phyloP scores from a whole-genome alignment of 2,797 vertebrate species.

The Falco naumanni region DNA sequence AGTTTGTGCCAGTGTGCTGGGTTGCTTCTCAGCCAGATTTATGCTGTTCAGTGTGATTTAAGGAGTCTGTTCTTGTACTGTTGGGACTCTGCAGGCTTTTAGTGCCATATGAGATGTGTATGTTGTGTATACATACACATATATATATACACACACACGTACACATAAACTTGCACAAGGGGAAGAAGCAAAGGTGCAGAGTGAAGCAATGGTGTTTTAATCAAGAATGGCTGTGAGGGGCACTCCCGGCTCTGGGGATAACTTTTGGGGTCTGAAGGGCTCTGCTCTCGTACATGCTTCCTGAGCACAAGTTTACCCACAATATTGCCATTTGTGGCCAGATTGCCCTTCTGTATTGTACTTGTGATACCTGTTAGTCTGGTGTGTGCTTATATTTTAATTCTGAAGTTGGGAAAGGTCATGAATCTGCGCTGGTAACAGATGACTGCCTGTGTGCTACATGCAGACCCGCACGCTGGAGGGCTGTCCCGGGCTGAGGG shows the following conservation, averaged over 20 bases:
- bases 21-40: background rate
- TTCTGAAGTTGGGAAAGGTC: background rate
- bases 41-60: accelerated
- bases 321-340: background rate
- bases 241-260: background rate
- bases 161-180: background rate
- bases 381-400: background rate
- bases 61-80: background rate
- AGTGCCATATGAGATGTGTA: accelerated
- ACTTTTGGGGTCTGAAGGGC: background rate
- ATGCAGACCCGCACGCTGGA: background rate
- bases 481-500: background rate
- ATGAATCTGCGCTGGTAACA: background rate
- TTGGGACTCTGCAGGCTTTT: background rate
- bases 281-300: background rate
- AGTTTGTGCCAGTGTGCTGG: background rate
- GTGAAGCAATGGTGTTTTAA: background rate
- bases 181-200: background rate
- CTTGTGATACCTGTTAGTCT: background rate
- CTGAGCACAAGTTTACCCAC: background rate
- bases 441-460: background rate
- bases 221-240: background rate
- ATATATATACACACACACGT: accelerated
- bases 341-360: background rate
- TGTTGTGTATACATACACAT: too few species aligned